Evolutionary conservation across 2,113 vertebrate genomes (phyloP), one percentile per base, ranked within the genome.

Genomic region (Charadrius vociferus): DNA sequence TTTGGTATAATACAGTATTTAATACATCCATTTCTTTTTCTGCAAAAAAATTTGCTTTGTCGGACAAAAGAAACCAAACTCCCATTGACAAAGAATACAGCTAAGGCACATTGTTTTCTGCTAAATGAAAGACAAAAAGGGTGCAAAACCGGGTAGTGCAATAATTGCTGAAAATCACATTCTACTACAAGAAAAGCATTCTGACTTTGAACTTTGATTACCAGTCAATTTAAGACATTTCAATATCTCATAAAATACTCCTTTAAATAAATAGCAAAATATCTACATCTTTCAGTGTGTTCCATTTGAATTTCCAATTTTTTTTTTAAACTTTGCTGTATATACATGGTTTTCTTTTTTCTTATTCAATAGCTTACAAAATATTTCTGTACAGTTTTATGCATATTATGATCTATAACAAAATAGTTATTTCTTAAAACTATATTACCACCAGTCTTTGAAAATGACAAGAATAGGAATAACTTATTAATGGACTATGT

Each of bases 241-340:
- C 92, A 86, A 95, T 98, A 97, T 90, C 95, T 98, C 98, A 98
- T 98, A 99, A 99, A 99, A 99, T 99, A 99, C 95, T 97, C 96
- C 98, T 99, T 99, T 98, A 98, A 98, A 98, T 98, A 98, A 98
- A 98, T 99, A 99, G 98, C 98, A 99, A 99, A 99, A 99, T 99
- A 99, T 98, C 98, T 97, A 98, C 98, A 98, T 98, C 98, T 98
- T 98, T 98, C 98, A 96, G 94, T 95, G 95, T 98, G 97, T 97
- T 97, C 96, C 97, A 91, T 97, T 97, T 96, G 97, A 96, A 95
- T 95, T 94, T 87, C 94, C 94, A 83, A 90, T 97, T 91, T 96
- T 89, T 89, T 86, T 96, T 93, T 92, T 94, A 94, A 96, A 96
- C 94, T 97, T 97, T 97, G 89, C 74, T 95, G 81, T 98, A 98